Percentiles rank a stretch among this genome's conserved stretches.
These are phyloP conservation scores for Hanleya hanleyi DNA, from an alignment of 2,888 invertebrate species.

Conservation along the genomic window DNA sequence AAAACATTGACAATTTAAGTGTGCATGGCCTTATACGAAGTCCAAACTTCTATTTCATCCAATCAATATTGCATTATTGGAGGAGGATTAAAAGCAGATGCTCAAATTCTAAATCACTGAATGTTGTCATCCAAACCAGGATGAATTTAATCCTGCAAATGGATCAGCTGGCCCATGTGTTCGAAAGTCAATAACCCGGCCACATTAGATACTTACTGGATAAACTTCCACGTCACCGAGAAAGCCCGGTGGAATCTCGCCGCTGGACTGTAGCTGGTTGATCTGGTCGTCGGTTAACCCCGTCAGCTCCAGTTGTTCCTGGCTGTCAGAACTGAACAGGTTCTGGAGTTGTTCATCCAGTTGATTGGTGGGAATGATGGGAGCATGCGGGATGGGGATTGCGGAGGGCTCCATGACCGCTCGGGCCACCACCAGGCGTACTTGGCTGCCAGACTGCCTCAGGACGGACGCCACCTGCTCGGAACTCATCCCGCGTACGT, in stretches of 20 bases:
- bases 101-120: too few species aligned
- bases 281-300: constrained; percentile 5
- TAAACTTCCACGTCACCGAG: constrained; percentile 51
- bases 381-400: constrained; percentile 78
- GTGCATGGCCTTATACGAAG: too few species aligned
- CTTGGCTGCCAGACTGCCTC: constrained; percentile 95
- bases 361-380: constrained; percentile 91
- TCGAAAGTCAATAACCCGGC: too few species aligned
- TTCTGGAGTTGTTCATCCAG: constrained; percentile 86
- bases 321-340: constrained; percentile 5
- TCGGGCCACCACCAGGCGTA: constrained; percentile 94
- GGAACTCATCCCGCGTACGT: constrained; percentile 95
- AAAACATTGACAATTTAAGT: too few species aligned
- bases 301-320: neutral
- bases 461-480: constrained; percentile 95
- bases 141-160: too few species aligned
- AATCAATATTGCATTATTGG: too few species aligned
- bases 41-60: too few species aligned
- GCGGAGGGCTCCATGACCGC: constrained; percentile 61
- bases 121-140: too few species aligned
- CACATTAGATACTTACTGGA: constrained; percentile 53
- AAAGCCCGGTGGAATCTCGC: neutral
- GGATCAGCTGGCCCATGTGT: too few species aligned
- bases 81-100: too few species aligned
- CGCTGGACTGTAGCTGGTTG: neutral